Base-by-base conservation (phyloP, 2,113 vertebrate species). In the Platysteira castanea region DNA sequence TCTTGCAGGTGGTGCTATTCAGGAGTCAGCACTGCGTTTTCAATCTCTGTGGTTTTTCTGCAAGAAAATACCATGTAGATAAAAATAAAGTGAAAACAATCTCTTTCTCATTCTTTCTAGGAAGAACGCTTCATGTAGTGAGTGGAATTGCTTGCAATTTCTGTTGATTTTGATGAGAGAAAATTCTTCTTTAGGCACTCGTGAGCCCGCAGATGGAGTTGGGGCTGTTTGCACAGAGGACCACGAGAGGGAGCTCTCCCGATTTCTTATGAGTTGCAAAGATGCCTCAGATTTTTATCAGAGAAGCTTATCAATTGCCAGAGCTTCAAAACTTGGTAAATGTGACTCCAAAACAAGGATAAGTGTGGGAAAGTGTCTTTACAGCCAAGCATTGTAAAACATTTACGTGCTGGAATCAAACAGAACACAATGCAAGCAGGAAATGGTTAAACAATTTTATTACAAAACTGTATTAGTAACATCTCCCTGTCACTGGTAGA, bases 51-150 rank as follows among this genome's bases (percentile, higher is more conserved):
- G 97, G 97, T 93, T 97, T 97, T 97, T 97, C 97, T 96, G 97
- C 97, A 87, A 97, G 95, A 95, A 97, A 97, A 96, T 90, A 92
- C 95, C 95, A 84, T 97, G 83, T 96, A 93, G 96, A 96, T 97
- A 96, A 96, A 97, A 98, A 98, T 97, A 98, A 98, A 98, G 93
- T 97, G 96, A 95, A 97, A 97, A 92, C 94, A 81, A 97, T 97
- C 89, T 95, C 95, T 87, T 97, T 97, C 93, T 97, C 95, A 96
- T 97, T 95, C 79, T 97, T 95, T 97, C 95, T 96, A 91, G 89
- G 90, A 96, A 70, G 81, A 97, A 11, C 30, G 3, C 77, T 94
- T 61, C 77, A 16, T 92, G 7, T 87, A 65, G 93, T 89, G 82
- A 75, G 69, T 95, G 57, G 47, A 61, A 77, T 89, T 79, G 14